Percentiles rank a stretch among this genome's conserved stretches.
These are phyloP conservation scores for Rachycentron canadum DNA, from an alignment of 2,797 vertebrate species.

Conservation along the genomic window DNA sequence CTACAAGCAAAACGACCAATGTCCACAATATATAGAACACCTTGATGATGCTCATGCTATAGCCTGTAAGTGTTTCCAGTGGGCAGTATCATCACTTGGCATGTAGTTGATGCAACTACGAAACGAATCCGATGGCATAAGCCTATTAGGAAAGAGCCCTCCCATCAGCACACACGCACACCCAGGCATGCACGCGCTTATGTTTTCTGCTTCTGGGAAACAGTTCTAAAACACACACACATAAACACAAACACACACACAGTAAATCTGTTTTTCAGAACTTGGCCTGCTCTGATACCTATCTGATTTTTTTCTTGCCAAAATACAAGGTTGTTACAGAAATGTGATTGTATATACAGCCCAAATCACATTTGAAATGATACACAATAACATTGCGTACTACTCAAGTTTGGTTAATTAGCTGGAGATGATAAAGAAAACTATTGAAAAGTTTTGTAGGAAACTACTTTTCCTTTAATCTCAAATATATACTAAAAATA, in stretches of 20 bases:
- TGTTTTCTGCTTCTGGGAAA: not conserved
- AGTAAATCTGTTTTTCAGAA: not conserved
- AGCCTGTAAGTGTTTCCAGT: slow-evolving; percentile 18
- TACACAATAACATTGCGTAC: too few relatives aligned
- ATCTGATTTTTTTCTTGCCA: not conserved
- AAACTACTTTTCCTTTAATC: not conserved
- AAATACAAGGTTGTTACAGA: slow-evolving; percentile 1
- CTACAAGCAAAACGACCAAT: slow-evolving; percentile 15
- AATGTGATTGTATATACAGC: not conserved
- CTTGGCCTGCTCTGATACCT: not conserved
- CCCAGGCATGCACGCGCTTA: not conserved
- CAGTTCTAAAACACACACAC: not conserved
- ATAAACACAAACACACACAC: not conserved
- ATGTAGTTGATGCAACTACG: slow-evolving; percentile 37
- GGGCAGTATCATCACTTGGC: slow-evolving; percentile 24
- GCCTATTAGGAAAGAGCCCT: slow-evolving; percentile 45
- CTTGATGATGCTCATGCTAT: slow-evolving; percentile 11
- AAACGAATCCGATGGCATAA: slow-evolving; percentile 29
- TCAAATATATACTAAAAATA: not conserved
- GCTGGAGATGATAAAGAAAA: not conserved
- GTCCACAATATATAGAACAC: slow-evolving; percentile 1
- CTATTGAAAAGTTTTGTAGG: not conserved
- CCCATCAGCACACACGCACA: slow-evolving; percentile 3
- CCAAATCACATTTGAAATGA: not conserved
- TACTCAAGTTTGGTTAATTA: too few relatives aligned